Percentiles rank a stretch among this genome's conserved stretches.
Evolutionary conservation across 2,888 invertebrate species (phyloP).

Genomic region (Nysson spinosus): DNA sequence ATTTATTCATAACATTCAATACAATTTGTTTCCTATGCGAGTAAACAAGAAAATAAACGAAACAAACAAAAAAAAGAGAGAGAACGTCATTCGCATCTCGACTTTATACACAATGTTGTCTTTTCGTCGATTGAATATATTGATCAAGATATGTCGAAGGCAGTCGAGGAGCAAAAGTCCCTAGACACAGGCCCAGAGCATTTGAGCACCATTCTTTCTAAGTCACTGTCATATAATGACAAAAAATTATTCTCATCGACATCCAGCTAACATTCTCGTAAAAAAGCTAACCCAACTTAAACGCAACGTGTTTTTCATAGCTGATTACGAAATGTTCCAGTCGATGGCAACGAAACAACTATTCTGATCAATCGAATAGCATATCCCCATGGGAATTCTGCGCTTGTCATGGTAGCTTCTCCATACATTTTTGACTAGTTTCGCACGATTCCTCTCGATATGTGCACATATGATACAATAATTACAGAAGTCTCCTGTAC

Average conservation of each 20-base stretch:
- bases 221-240: slow-evolving; percentile 9
- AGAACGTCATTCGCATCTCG: neutral
- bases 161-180: neutral
- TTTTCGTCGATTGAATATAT: neutral
- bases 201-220: slow-evolving; percentile 11
- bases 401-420: neutral
- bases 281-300: neutral
- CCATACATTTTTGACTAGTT: slow-evolving; percentile 5
- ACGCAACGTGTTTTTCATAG: neutral
- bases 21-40: neutral
- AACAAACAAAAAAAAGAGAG: too few relatives aligned
- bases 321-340: neutral
- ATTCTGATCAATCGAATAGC: neutral
- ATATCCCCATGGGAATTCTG: neutral
- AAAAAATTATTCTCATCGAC: neutral
- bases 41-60: slow-evolving; percentile 1
- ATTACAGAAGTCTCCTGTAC: neutral
- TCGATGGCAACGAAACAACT: slow-evolving; percentile 4
- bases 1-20: neutral
- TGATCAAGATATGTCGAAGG: neutral
- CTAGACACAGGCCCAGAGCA: neutral
- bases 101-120: neutral
- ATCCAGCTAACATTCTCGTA: neutral
- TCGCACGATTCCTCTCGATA: slow-evolving; percentile 5
- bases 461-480: neutral